Evolutionary conservation across 2,113 vertebrate species (phyloP), one percentile per base, ranked within the genome.

Genomic region (Pao palembangensis): DNA sequence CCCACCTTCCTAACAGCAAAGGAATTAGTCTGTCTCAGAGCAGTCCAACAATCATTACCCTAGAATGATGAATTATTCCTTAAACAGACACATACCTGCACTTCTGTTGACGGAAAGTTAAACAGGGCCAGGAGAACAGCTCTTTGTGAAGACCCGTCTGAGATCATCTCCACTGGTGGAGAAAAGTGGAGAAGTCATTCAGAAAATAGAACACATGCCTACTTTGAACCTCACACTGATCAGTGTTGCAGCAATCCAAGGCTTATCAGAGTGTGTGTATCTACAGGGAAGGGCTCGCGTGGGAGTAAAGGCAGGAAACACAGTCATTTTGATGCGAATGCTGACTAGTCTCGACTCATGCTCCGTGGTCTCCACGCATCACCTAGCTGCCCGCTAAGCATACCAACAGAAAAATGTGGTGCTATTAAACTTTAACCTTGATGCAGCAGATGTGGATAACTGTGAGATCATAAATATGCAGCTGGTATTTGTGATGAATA

Each of bases 241-340:
- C 56, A 72, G 76, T 87, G 78, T 81, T 64, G 84, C 68, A 83
- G 82, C 61, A 82, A 73, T 64, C 72, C n/a, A 56, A 28, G 54
- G 71, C 64, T 62, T 64, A 83, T 69, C 69, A 47, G 43, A 71
- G 58, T 61, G 64, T 54, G 75, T 74, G 71, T 76, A 58, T 69
- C 73, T 71, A 75, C 70, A 55, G 64, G 81, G 81, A 55, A 82
- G 70, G 82, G 71, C 75, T 62, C 58, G 70, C 19, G 63, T 58
- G 41, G 58, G 48, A 65, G 42, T 42, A 56, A 55, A 53, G 63
- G 53, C 50, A 77, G 75, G 81, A 89, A 85, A 74, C 50, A 13
- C 52, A 71, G 55, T 78, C 79, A 79, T 55, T 63, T 51, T 51
- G 64, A 12, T 51, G 14, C 21, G 31, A 4, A 51, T 51, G 38